These are phyloP conservation scores for Mesocricetus auratus DNA, from an alignment of 2,113 vertebrate species.

Conservation along the genomic window DNA sequence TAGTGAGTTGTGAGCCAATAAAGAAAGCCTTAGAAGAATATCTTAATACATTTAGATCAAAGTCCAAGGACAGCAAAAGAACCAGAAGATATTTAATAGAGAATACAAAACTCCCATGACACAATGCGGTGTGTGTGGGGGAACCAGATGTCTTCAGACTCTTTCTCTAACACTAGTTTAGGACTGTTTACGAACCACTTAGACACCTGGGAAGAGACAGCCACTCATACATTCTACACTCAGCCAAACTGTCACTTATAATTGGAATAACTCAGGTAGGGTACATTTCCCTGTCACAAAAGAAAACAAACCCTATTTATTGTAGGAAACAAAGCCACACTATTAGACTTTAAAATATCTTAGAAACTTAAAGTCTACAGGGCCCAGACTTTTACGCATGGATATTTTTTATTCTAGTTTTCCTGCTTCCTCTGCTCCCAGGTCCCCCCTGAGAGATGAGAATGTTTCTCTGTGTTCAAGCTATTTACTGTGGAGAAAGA, in stretches of 20 bases:
- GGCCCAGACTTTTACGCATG: not conserved
- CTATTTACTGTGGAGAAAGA: not conserved
- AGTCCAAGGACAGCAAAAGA: not conserved
- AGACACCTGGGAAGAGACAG: not conserved
- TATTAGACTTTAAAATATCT: not conserved
- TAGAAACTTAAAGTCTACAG: slow-evolving; percentile 2
- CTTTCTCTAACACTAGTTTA: not conserved
- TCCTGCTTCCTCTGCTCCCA: not conserved
- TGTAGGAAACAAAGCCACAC: not conserved
- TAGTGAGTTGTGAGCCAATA: not conserved
- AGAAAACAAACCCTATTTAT: slow-evolving; percentile 12
- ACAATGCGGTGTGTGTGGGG: not conserved
- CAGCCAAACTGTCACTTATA: not conserved
- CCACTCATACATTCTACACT: slow-evolving; percentile 18
- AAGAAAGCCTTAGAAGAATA: not conserved
- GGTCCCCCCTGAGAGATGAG: not conserved
- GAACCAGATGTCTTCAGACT: not conserved
- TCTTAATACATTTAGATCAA: not conserved
- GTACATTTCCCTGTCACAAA: slow-evolving; percentile 6
- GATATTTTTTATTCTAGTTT: not conserved
- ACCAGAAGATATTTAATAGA: not conserved
- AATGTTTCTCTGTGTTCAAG: not conserved
- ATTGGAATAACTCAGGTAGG: not conserved
- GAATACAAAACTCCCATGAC: not conserved
- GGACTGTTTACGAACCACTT: not conserved